These are phyloP conservation scores for Oncorhynchus keta DNA, from an alignment of 2,113 vertebrate species.

Conservation along the genomic window DNA sequence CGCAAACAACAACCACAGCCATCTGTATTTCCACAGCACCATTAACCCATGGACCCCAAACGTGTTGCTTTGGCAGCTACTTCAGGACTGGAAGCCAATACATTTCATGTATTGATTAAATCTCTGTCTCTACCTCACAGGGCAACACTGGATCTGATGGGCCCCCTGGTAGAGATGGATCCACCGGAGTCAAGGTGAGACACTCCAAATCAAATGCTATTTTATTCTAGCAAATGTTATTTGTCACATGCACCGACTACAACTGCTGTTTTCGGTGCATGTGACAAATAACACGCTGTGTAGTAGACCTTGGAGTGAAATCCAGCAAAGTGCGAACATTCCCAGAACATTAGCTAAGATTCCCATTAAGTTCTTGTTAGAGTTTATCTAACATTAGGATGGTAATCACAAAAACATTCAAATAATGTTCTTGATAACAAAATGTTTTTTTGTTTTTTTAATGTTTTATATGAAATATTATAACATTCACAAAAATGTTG, in stretches of 20 bases:
- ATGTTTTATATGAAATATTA: not conserved
- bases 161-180: constrained; percentile 90
- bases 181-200: constrained; percentile 87
- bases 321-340: too few species aligned
- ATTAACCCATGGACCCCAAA: not conserved
- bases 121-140: constrained; percentile 65
- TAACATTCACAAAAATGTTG: too few species aligned
- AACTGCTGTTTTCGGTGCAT: not conserved
- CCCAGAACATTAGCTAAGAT: too few species aligned
- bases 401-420: too few species aligned
- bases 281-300: too few species aligned
- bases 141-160: constrained; percentile 91
- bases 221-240: too few species aligned
- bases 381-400: not conserved
- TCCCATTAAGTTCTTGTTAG: not conserved
- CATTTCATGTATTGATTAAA: not conserved
- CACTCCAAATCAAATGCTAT: too few species aligned
- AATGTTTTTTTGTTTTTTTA: too few species aligned
- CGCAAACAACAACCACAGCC: not conserved
- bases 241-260: too few species aligned
- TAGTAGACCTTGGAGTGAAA: too few species aligned
- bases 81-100: not conserved
- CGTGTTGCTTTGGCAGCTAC: too few species aligned
- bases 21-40: not conserved
- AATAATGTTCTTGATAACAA: too few species aligned